Evolutionary conservation across 1,140 invertebrate species (phyloP), one percentile per base, ranked within the genome.

Genomic region (Frieseomelitta varia): DNA sequence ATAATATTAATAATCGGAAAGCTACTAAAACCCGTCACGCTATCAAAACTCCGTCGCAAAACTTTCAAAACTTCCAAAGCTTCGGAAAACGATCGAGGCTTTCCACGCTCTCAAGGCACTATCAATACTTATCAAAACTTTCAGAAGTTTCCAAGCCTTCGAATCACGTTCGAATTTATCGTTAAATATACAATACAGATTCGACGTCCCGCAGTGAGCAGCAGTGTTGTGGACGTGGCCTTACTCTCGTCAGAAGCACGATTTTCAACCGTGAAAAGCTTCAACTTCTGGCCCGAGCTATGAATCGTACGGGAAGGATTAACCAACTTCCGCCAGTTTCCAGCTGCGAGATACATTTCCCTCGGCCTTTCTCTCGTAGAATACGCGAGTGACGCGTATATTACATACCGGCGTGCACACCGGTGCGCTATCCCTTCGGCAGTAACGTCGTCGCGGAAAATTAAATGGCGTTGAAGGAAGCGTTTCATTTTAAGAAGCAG

Each of bases 401-500:
- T 51, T 47, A 17, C 39, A 61, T 17, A 30, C 27, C 24, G 17
- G 11, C 8, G 30, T 21, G 30, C 12, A 11, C 19, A 53, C 14
- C 53, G 12, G 53, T 19, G 21, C 8, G 12, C 11, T 55, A 81
- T 75, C 73, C 19, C 51, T 15, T 19, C 63, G 55, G 10, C 19
- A 6, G 47, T 67, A 67, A 75, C 55, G 79, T 39, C 27, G 80
- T 67, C 24, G 72, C 80, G 80, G 71, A 27, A 81, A 75, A 81
- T 75, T 65, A 81, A 81, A 71, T 53, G 27, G 30, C 47, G 58
- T 53, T 58, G 79, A 75, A 55, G 80, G 30, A 81, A 81, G 24
- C 58, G 51, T 74, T 74, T 74, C 69, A n/a, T 63, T 65, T n/a
- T 55, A 55, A 75, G 30, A 27, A 30, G 55, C 69, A 39, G 14